Evolutionary conservation across 2,888 invertebrate species (phyloP), one percentile per base, ranked within the genome.

Genomic region (Microchrysa polita): DNA sequence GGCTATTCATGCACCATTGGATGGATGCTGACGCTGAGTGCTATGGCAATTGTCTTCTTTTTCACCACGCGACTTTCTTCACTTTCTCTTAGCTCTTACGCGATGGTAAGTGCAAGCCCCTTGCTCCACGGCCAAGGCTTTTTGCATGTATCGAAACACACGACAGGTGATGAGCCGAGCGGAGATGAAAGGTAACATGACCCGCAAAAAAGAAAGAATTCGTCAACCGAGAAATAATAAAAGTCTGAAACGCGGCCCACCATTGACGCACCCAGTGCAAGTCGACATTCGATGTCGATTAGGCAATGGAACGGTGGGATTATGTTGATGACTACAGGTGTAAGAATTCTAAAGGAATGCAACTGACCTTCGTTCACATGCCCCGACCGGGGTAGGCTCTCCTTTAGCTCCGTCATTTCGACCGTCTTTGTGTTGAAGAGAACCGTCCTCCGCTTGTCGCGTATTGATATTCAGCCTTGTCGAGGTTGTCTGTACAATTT

Each of bases 341-440:
- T 22, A 65, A 65, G 65, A 65, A 65, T 65, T 44, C 23, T 20
- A 65, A 65, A 20, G 67, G 55, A 53, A 67, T 67, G 53, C 53
- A 53, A 34, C 83, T 81, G 81, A 88, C 88, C 88, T 86, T 90
- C 90, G 81, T 87, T 91, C 69, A 91, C 91, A 81, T 89, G 87
- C 76, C 91, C 91, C 78, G 88, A 86, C 83, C 88, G 89, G 52
- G 91, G 90, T 81, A 90, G 81, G 71, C 88, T 84, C 82, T 90
- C 90, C 77, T 82, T 84, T 73, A 83, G 80, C 79, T 83, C 83
- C 77, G 82, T 82, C 81, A 83, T 82, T 2, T n/a, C 18, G 23
- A n/a, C 34, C 48, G 27, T 67, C 12, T 52, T 48, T n/a, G 48
- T 27, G 60, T 55, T n/a, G 12, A 16, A n/a, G 55, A 34, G 2